phyloP scores from a whole-genome alignment of 2,888 invertebrate species.

The Urechis unicinctus region DNA sequence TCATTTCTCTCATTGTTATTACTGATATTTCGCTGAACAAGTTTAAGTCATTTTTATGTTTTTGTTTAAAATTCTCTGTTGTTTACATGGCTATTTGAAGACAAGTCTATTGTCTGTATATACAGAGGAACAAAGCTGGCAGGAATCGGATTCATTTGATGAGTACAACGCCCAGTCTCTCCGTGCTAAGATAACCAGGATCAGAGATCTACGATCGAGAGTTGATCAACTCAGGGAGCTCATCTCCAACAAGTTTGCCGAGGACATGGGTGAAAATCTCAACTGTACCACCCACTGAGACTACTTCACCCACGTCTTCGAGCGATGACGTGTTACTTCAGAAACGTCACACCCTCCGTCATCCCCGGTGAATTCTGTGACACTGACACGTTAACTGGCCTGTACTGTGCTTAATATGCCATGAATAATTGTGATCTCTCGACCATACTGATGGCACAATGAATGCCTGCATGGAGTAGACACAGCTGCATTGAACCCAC shows the following conservation, averaged over 20 bases:
- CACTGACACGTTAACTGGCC: too few relatives aligned
- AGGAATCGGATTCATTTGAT: not conserved
- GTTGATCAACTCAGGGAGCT: constrained; percentile 37
- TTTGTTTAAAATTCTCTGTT: too few relatives aligned
- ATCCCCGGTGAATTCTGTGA: too few relatives aligned
- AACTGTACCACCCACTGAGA: constrained; percentile 39
- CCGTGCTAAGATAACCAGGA: constrained; percentile 15
- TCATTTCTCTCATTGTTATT: constrained; percentile 16
- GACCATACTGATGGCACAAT: too few relatives aligned
- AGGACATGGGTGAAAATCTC: constrained; percentile 41
- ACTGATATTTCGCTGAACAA: not conserved
- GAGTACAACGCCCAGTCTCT: not conserved
- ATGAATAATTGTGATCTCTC: too few relatives aligned
- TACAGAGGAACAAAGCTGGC: not conserved
- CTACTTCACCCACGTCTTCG: too few relatives aligned
- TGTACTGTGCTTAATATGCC: too few relatives aligned
- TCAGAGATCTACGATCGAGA: constrained; percentile 31
- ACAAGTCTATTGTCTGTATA: not conserved
- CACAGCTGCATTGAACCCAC: too few relatives aligned
- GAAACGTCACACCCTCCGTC: too few relatives aligned
- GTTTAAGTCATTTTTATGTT: too few relatives aligned
- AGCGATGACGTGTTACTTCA: too few relatives aligned
- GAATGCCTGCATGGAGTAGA: too few relatives aligned
- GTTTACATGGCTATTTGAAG: not conserved
- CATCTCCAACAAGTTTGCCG: constrained; percentile 41